Percentiles rank a stretch among this genome's conserved stretches.
Conservation (phyloP, 2,113 vertebrate species). For the rat (Rattus norvegicus) region DNA sequence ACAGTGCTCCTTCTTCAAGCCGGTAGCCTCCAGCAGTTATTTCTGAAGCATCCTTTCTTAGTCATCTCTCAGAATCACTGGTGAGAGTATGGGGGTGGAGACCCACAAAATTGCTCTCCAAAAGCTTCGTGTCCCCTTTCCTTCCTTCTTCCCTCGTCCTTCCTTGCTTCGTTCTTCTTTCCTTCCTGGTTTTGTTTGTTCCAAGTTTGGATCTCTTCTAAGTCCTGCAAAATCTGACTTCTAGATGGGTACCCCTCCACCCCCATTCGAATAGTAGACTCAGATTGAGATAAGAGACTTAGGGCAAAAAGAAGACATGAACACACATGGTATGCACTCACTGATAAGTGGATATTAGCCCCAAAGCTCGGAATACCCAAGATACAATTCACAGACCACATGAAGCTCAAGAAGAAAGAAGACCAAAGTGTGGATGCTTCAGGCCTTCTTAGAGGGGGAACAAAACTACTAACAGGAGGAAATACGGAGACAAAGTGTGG, state of each 20-base stretch:
- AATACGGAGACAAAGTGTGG: too few species aligned
- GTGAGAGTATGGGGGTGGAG: neutral
- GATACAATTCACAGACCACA: too few species aligned
- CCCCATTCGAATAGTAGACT: neutral
- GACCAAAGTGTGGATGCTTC: too few species aligned
- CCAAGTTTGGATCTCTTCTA: neutral
- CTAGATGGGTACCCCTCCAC: neutral
- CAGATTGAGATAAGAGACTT: neutral
- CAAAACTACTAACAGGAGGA: too few species aligned
- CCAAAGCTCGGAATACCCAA: too few species aligned
- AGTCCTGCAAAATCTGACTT: slow-evolving; percentile 6
- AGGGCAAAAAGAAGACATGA: neutral
- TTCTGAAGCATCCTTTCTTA: slow-evolving; percentile 32
- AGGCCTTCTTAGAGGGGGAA: too few species aligned
- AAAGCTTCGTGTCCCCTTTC: neutral
- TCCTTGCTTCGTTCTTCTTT: too few species aligned
- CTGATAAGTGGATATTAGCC: too few species aligned
- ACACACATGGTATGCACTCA: too few species aligned
- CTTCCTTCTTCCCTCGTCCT: too few species aligned
- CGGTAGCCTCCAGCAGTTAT: neutral
- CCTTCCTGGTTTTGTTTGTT: neutral
- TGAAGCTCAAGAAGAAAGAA: too few species aligned
- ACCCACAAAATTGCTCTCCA: neutral
- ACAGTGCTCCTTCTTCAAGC: neutral
- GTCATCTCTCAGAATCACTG: neutral